phyloP scores from a whole-genome alignment of 1,140 invertebrate species.

The Zaprionus nigranus region DNA sequence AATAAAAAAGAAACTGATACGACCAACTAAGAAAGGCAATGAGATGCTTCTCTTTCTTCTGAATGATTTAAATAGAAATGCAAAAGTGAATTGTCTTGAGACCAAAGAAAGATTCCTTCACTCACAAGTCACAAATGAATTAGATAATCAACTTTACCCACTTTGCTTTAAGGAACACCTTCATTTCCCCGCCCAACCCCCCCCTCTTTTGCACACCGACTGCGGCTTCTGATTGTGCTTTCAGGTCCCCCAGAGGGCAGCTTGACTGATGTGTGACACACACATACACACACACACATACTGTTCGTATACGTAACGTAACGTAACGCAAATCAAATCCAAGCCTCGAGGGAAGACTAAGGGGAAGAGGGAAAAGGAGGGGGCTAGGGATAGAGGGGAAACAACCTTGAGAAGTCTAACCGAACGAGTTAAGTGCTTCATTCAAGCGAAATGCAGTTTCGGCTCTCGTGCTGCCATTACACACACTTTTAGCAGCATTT shows the following conservation, averaged over 20 bases:
- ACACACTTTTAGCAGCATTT: slow-evolving; percentile 47
- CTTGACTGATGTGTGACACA: slow-evolving; percentile 2
- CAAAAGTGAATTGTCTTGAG: not conserved
- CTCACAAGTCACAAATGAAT: slow-evolving; percentile 2
- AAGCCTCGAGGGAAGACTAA: not conserved
- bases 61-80: not conserved
- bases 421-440: slow-evolving; percentile 38
- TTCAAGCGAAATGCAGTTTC: slow-evolving; percentile 36
- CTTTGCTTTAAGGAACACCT: not conserved
- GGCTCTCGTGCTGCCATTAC: slow-evolving; percentile 38
- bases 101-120: not conserved
- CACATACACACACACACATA: not conserved
- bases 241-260: not conserved
- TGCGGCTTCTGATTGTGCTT: not conserved
- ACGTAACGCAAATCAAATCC: slow-evolving; percentile 21
- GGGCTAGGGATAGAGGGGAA: not conserved
- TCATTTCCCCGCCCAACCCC: not conserved
- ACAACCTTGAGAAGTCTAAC: slow-evolving; percentile 4
- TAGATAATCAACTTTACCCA: not conserved
- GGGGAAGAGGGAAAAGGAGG: not conserved
- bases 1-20: not conserved
- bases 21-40: not conserved
- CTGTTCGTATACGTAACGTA: slow-evolving; percentile 7
- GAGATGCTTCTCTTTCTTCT: not conserved
- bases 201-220: not conserved